These are phyloP conservation scores for Diplazon laetatorius DNA, from an alignment of 2,888 invertebrate species.

Conservation along the genomic window DNA sequence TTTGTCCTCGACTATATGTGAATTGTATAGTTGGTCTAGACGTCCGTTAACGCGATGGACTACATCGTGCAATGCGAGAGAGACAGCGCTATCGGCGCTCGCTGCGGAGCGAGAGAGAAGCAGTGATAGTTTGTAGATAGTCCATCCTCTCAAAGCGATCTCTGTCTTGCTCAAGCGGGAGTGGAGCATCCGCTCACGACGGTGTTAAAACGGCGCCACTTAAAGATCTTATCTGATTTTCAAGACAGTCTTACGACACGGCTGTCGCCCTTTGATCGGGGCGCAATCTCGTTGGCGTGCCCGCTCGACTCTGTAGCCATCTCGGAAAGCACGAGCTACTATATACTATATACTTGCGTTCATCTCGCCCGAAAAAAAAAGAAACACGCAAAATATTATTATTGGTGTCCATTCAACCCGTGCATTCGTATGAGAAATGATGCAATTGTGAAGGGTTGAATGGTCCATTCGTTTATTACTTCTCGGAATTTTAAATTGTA, in stretches of 20 bases:
- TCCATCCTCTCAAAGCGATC: slow-evolving; percentile 59
- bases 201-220: slow-evolving; percentile 68
- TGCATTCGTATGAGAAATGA: slow-evolving; percentile 3
- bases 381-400: neutral
- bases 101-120: too few species aligned
- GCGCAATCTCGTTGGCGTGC: slow-evolving; percentile 60
- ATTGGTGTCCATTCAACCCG: slow-evolving; percentile 5
- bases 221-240: slow-evolving; percentile 65
- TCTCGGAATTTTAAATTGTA: slow-evolving; percentile 31
- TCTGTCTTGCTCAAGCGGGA: slow-evolving; percentile 10
- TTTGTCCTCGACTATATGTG: too few species aligned
- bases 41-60: too few species aligned
- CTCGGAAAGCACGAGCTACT: slow-evolving; percentile 27
- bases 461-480: slow-evolving; percentile 45
- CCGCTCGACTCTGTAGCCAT: slow-evolving; percentile 38
- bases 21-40: slow-evolving; percentile 46
- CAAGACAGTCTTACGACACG: slow-evolving; percentile 68
- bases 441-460: slow-evolving; percentile 47
- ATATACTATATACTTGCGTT: too few species aligned
- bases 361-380: neutral
- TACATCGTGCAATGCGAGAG: too few species aligned
- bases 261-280: slow-evolving; percentile 66
- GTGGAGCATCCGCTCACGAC: slow-evolving; percentile 26
- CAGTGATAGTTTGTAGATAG: too few species aligned
- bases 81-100: too few species aligned